Conservation (phyloP, 2,888 invertebrate genomes). For the Spatulosminthurus flaviceps region DNA sequence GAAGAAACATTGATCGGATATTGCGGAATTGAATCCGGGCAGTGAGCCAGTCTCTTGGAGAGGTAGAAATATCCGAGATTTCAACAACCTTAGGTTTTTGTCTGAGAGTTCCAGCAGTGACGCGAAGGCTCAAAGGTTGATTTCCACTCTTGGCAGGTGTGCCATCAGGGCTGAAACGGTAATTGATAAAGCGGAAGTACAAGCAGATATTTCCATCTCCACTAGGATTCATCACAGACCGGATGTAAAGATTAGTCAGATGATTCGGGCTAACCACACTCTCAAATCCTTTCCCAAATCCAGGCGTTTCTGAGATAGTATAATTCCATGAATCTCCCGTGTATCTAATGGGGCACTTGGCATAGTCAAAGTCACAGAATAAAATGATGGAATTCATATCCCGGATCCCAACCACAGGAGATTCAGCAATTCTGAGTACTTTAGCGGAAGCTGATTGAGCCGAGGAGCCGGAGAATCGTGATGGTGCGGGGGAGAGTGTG, state of each 20-base stretch:
- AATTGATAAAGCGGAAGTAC: constrained; percentile 63
- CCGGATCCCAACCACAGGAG: constrained; percentile 57
- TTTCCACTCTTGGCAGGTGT: constrained; percentile 53
- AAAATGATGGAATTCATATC: constrained; percentile 61
- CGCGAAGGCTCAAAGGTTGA: constrained; percentile 53
- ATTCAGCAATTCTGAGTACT: constrained; percentile 55
- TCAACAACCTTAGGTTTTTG: constrained; percentile 61
- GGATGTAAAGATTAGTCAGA: constrained; percentile 58
- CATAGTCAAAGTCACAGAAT: constrained; percentile 64
- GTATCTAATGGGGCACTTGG: constrained; percentile 62
- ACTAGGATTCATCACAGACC: constrained; percentile 60
- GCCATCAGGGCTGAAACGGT: constrained; percentile 59
- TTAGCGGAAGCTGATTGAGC: constrained; percentile 40
- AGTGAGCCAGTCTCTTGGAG: constrained; percentile 62
- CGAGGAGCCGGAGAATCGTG: constrained; percentile 18
- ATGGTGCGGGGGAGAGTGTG: constrained; percentile 35
- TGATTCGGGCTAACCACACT: constrained; percentile 52
- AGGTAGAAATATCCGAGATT: constrained; percentile 56
- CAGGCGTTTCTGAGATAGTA: constrained; percentile 59
- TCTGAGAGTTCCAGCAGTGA: constrained; percentile 59
- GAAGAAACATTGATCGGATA: constrained; percentile 61
- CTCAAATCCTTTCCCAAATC: constrained; percentile 61
- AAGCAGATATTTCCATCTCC: constrained; percentile 61
- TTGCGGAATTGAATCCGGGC: constrained; percentile 62
- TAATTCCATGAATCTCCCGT: constrained; percentile 63